These are phyloP conservation scores for Corvus hawaiiensis DNA, from an alignment of 2,113 vertebrate species.

Conservation along the genomic window DNA sequence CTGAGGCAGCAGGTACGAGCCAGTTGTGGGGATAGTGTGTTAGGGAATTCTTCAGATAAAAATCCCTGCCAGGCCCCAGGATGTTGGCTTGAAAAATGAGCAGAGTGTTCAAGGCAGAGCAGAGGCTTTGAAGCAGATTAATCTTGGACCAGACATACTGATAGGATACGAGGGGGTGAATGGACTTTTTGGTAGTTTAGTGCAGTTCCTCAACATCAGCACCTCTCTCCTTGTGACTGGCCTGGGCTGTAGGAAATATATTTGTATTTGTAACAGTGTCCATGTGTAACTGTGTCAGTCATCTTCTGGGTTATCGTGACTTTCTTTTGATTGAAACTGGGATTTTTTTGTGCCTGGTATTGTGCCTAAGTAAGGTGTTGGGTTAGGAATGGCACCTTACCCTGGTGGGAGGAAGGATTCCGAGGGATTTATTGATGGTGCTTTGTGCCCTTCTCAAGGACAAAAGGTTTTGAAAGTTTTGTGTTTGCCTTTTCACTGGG, in stretches of 20 bases:
- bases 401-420: not conserved
- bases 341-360: not conserved
- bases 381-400: not conserved
- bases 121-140: not conserved
- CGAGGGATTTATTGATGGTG: not conserved
- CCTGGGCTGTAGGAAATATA: not conserved
- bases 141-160: not conserved
- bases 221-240: not conserved
- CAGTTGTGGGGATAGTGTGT: not conserved
- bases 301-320: not conserved
- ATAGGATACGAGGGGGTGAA: not conserved
- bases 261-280: not conserved
- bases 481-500: not conserved
- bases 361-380: not conserved
- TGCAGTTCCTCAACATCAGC: not conserved
- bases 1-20: not conserved
- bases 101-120: not conserved
- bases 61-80: not conserved
- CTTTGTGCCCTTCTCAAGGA: not conserved
- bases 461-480: not conserved
- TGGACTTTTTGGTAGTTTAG: not conserved
- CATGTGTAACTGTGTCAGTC: not conserved
- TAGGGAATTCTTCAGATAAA: not conserved
- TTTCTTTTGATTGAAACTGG: not conserved
- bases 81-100: not conserved